Conservation (phyloP, 2,797 vertebrate genomes). For the Sebastes taczanowskii region DNA sequence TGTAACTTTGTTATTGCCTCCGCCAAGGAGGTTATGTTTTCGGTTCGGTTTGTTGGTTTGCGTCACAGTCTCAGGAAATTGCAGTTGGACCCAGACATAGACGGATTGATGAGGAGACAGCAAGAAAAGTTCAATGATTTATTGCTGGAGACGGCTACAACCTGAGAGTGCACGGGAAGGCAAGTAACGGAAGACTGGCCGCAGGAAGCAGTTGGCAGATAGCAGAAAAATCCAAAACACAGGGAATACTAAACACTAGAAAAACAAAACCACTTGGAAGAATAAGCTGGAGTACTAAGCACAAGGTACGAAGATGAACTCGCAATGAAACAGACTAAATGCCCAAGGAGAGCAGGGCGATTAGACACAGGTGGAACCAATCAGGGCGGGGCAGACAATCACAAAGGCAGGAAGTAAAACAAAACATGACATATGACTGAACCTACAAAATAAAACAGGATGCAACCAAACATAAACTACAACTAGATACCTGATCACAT, state of each 20-base stretch:
- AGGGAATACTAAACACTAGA: not conserved
- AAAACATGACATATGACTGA: not conserved
- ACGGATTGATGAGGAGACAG: not conserved
- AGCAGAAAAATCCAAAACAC: not conserved
- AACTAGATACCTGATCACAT: not conserved
- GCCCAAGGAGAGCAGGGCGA: not conserved
- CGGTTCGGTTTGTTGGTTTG: not conserved
- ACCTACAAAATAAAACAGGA: not conserved
- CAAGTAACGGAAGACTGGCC: not conserved
- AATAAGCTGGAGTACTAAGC: not conserved
- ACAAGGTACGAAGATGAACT: not conserved
- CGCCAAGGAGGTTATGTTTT: not conserved
- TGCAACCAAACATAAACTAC: not conserved
- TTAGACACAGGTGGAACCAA: not conserved
- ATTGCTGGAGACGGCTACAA: not conserved
- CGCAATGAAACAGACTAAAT: not conserved
- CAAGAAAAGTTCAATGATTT: not conserved
- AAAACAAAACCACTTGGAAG: fast-evolving
- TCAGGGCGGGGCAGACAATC: not conserved
- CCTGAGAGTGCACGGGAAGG: not conserved
- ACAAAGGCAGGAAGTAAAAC: not conserved
- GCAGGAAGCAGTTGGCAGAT: too few relatives aligned
- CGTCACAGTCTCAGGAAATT: not conserved
- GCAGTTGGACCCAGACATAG: not conserved
- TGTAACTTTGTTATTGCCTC: not conserved